Evolutionary conservation across 2,888 invertebrate species (phyloP).

Genomic region (Acronicta alni): DNA sequence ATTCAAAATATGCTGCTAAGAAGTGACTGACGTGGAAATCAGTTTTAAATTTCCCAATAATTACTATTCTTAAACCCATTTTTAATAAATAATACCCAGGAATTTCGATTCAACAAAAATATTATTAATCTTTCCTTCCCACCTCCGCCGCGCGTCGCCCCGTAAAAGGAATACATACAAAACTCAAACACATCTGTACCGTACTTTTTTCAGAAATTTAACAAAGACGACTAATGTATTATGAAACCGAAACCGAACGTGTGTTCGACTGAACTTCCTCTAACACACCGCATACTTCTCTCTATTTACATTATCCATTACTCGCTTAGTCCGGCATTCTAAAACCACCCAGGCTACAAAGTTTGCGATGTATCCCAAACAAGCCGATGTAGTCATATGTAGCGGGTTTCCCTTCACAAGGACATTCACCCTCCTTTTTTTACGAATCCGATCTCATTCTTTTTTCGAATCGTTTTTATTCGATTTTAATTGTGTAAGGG

Average conservation of each 20-base stretch:
- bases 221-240: conserved; percentile 62
- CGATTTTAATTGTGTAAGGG: conserved; percentile 79
- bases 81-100: conserved; percentile 7
- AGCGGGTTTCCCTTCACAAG: conserved; percentile 69
- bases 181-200: conserved; percentile 56
- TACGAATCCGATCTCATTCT: conserved; percentile 76
- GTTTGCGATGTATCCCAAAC: conserved; percentile 61
- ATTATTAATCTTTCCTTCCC: conserved; percentile 49
- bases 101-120: conserved; percentile 31
- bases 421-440: conserved; percentile 82
- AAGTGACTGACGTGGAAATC: no score
- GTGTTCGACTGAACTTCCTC: conserved; percentile 65
- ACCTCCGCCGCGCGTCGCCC: no score
- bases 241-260: conserved; percentile 60
- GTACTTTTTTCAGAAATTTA: conserved; percentile 51
- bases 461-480: conserved; percentile 75
- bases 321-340: conserved; percentile 11
- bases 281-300: conserved; percentile 29
- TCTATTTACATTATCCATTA: conserved; percentile 24
- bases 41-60: no score
- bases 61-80: no score
- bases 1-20: no score
- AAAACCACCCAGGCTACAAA: conserved; percentile 13
- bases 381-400: conserved; percentile 43
- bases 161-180: conserved; percentile 42